phyloP scores from a whole-genome alignment of 2,113 vertebrate species.

The Urocitellus parryii region DNA sequence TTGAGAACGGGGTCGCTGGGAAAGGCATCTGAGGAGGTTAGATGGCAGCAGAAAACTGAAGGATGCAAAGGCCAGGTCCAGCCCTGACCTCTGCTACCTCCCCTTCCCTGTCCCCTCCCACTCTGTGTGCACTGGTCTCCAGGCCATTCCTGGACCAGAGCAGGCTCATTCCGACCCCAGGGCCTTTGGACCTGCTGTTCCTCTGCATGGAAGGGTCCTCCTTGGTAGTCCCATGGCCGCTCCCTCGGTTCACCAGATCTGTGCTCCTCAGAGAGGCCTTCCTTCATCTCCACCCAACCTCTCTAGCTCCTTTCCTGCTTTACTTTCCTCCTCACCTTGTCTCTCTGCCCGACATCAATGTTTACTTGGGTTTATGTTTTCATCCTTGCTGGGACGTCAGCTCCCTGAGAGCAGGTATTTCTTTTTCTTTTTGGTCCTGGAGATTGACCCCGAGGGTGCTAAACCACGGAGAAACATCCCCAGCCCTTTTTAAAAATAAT shows the following conservation, averaged over 20 bases:
- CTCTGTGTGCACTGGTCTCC: neutral
- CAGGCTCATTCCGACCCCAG: neutral
- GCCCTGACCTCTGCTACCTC: neutral
- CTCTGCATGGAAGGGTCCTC: neutral
- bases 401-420: neutral
- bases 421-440: too few relatives aligned
- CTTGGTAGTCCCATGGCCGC: too few relatives aligned
- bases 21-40: neutral
- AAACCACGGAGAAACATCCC: too few relatives aligned
- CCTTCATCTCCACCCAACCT: neutral
- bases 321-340: neutral
- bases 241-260: neutral
- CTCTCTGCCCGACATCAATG: neutral
- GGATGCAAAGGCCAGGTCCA: neutral
- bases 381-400: neutral
- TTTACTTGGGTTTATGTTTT: neutral
- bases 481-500: too few relatives aligned
- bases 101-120: neutral
- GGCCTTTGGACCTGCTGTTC: constrained; percentile 6
- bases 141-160: neutral
- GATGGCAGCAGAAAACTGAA: neutral
- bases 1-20: neutral
- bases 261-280: neutral
- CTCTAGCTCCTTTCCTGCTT: neutral
- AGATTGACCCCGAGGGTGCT: too few relatives aligned